Base-by-base conservation (phyloP, 2,797 vertebrate genomes). In the Sebastes vulpes region DNA sequence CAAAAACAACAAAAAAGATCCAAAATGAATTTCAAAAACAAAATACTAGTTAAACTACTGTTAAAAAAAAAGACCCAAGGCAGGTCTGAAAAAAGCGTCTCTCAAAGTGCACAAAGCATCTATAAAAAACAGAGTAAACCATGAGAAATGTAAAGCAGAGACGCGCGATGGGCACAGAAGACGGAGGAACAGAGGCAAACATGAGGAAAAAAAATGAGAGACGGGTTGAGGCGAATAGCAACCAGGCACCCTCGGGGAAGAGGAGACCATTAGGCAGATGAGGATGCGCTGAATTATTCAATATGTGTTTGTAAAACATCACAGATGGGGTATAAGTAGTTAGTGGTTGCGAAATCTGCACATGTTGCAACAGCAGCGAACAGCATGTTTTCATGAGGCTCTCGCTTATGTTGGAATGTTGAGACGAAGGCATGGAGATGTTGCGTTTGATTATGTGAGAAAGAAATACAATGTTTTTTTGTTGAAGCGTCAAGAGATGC, bases 241-340 rank as follows among this genome's bases (percentile, higher is more conserved):
- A 79, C 75, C 35, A 61, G 72, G 75, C 82, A 32, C 70, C 80
- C 77, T 75, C 61, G 23, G 90, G 83, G 80, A 85, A 79, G 75
- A 72, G 31, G 82, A 86, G 77, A 69, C 87, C 77, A 89, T 90
- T 87, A 87, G 76, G 70, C 82, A 93, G 90, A 94, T 88, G 85
- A 90, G 80, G 78, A 79, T 60, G 74, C 20, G 64, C 79, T 92
- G 88, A 93, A 92, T 93, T 89, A 91, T 94, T 93, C 85, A 93
- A 77, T 67, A 72, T 38, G 85, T 87, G 90, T 91, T 90, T 89
- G 89, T 92, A 90, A 90, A 91, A 92, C 89, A 89, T 91, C 88
- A 90, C 91, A 89, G 89, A 91, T 77, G 81, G 84, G 81, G 80
- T 82, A 82, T 50, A 73, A 84, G 84, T 72, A 86, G 87, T 87